Evolutionary conservation across 2,888 invertebrate genomes (phyloP).

Genomic region (Cantharis flavilabris): DNA sequence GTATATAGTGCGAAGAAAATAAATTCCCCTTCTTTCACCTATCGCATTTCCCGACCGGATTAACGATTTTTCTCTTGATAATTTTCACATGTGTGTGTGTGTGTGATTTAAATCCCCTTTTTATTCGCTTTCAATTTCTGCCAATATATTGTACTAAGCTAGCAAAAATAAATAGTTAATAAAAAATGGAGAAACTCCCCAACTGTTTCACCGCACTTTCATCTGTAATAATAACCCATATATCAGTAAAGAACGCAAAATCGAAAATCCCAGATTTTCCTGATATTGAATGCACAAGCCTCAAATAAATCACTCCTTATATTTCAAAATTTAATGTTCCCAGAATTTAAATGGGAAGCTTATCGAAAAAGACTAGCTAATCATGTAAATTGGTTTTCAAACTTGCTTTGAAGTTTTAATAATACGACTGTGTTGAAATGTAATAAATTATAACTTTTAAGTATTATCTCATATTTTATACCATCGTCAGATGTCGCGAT

Average conservation of each 20-base stretch:
- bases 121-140: neutral
- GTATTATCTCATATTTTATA: neutral
- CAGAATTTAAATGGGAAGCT: conserved; percentile 2
- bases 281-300: conserved; percentile 13
- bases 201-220: conserved; percentile 14
- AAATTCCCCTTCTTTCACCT: neutral
- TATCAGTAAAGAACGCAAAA: conserved; percentile 17
- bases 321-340: conserved; percentile 11
- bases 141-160: neutral
- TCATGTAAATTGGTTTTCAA: conserved; percentile 3
- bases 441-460: conserved; percentile 3
- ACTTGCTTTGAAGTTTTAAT: neutral
- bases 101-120: neutral
- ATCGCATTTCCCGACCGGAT: neutral
- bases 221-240: conserved; percentile 22
- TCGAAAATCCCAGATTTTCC: conserved; percentile 19
- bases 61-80: neutral
- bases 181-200: conserved; percentile 13
- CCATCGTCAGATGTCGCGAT: neutral
- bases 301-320: conserved; percentile 8
- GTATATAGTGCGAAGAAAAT: too few species aligned
- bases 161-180: conserved; percentile 1
- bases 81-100: neutral
- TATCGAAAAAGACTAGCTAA: conserved; percentile 4
- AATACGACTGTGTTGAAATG: conserved; percentile 1